Evolutionary conservation across 1,140 invertebrate genomes (phyloP).

Genomic region (Onthophagus taurus): DNA sequence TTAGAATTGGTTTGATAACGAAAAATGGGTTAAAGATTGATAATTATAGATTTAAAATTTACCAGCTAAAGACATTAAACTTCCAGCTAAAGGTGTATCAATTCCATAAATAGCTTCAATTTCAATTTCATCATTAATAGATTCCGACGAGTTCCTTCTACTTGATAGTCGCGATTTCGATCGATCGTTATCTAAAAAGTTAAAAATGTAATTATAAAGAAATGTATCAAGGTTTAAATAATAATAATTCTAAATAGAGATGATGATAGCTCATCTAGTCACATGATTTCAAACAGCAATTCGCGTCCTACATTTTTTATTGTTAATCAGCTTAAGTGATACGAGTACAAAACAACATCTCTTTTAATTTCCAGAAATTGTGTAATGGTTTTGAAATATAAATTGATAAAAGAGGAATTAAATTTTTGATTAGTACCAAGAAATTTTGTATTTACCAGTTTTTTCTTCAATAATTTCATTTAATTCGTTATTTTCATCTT

Average conservation of each 20-base stretch:
- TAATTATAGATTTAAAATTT: neutral
- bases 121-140: constrained; percentile 33
- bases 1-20: neutral
- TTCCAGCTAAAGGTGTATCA: constrained; percentile 20
- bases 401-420: neutral
- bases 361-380: neutral
- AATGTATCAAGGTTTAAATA: no score
- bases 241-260: neutral
- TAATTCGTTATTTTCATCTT: constrained; percentile 6
- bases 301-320: neutral
- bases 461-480: constrained; percentile 5
- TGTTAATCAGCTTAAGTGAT: neutral
- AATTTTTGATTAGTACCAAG: neutral
- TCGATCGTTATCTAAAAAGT: no score
- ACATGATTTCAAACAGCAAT: neutral
- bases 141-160: neutral
- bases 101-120: constrained; percentile 31
- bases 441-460: neutral
- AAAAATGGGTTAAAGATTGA: no score
- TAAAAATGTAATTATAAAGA: no score
- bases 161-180: neutral
- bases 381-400: no score
- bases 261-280: neutral
- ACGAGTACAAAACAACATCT: neutral
- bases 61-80: constrained; percentile 16